Evolutionary conservation across 2,797 vertebrate species (phyloP).

Genomic region (Mycteria americana): DNA sequence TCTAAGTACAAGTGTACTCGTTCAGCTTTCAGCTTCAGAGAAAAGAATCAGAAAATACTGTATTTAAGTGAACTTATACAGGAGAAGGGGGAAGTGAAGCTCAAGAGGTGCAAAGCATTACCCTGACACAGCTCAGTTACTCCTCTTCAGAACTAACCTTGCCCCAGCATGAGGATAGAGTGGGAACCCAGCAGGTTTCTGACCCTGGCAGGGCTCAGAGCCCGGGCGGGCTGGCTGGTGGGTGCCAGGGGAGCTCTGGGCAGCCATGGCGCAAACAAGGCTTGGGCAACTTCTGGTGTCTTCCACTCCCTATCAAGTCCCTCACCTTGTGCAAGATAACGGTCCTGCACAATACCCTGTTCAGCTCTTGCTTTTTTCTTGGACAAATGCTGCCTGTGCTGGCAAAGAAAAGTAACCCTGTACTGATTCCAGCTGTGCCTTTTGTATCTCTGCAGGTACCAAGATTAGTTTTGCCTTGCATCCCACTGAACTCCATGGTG

Average conservation of each 20-base stretch:
- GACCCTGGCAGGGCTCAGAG: background rate
- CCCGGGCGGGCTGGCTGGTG: fast-evolving
- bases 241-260: background rate
- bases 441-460: background rate
- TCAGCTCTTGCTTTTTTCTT: background rate
- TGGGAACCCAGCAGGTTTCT: background rate
- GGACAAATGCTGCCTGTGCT: background rate
- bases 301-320: background rate
- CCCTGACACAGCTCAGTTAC: background rate
- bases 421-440: too few relatives aligned
- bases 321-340: background rate
- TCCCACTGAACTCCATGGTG: too few relatives aligned
- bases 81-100: background rate
- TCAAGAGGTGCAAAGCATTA: background rate
- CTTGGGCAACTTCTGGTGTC: background rate
- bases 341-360: background rate
- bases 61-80: background rate
- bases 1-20: too few relatives aligned
- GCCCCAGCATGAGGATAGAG: fast-evolving
- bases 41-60: background rate
- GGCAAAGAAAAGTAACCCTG: background rate
- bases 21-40: background rate
- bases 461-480: background rate
- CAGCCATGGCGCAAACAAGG: background rate
- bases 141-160: background rate